Conservation (phyloP, 2,888 invertebrate species). For the Hybos culiciformis region DNA sequence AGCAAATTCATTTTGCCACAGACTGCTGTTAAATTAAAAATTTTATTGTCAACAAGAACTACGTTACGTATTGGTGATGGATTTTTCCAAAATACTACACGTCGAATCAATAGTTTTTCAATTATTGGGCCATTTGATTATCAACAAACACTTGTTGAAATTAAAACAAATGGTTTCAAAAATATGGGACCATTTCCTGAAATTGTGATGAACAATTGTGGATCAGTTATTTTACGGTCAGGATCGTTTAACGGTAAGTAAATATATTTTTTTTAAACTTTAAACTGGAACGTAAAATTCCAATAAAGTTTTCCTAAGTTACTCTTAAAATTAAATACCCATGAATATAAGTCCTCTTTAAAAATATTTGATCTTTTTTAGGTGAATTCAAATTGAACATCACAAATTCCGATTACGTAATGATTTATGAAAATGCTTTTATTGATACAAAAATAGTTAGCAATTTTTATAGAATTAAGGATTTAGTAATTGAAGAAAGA, state of each 20-base stretch:
- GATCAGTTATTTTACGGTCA: slow-evolving; percentile 23
- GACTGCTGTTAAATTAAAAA: too few species aligned
- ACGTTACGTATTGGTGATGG: slow-evolving; percentile 23
- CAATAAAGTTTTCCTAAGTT: background rate
- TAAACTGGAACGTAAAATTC: background rate
- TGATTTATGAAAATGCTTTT: slow-evolving; percentile 25
- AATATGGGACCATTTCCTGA: slow-evolving; percentile 31
- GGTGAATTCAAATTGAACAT: slow-evolving; percentile 28
- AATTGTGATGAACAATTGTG: slow-evolving; percentile 24
- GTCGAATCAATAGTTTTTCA: slow-evolving; percentile 28
- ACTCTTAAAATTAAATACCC: background rate
- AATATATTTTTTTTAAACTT: background rate
- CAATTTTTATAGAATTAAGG: slow-evolving; percentile 22
- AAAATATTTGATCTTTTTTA: slow-evolving; percentile 11
- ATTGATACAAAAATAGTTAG: slow-evolving; percentile 26
- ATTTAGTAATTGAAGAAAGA: slow-evolving; percentile 24
- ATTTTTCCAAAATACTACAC: slow-evolving; percentile 22
- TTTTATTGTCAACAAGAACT: too few species aligned
- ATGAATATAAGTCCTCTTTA: background rate
- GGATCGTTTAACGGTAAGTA: slow-evolving; percentile 27
- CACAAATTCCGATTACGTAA: slow-evolving; percentile 22
- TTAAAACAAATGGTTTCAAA: slow-evolving; percentile 24
- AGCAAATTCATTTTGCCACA: too few species aligned
- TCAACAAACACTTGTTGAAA: slow-evolving; percentile 27
- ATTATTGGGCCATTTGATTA: slow-evolving; percentile 22